These are phyloP conservation scores for Acanthopagrus latus DNA, from an alignment of 2,797 vertebrate species.

Conservation along the genomic window DNA sequence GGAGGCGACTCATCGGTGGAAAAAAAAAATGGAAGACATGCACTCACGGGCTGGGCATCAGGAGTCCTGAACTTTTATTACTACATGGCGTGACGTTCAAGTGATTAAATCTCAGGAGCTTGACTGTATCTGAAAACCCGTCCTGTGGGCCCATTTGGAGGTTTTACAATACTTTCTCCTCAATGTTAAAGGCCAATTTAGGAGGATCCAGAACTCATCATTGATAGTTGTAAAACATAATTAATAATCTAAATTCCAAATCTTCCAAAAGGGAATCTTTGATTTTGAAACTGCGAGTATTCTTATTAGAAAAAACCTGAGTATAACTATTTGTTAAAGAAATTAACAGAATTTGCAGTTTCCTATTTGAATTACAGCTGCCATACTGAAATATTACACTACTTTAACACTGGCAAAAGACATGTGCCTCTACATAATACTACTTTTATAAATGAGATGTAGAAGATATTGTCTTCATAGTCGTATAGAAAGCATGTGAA, in stretches of 20 bases:
- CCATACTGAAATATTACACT: background rate
- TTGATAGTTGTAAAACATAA: background rate
- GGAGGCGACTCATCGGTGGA: background rate
- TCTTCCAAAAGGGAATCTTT: background rate
- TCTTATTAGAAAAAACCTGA: background rate
- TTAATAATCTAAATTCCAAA: background rate
- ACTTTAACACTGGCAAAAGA: background rate
- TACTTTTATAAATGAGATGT: conserved; percentile 12
- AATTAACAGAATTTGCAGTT: background rate
- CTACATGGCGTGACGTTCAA: background rate
- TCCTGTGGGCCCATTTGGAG: background rate
- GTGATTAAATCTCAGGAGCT: conserved; percentile 24
- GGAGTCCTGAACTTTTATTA: conserved; percentile 11
- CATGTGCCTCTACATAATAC: conserved; percentile 3
- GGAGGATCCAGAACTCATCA: background rate
- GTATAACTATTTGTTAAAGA: background rate
- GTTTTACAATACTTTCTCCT: background rate
- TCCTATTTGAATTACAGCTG: background rate
- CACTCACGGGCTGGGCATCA: background rate
- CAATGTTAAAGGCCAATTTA: background rate
- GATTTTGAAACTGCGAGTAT: background rate
- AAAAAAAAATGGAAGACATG: conserved; percentile 3
- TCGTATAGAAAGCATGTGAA: background rate
- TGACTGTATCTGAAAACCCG: conserved; percentile 15
- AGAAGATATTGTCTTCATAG: conserved; percentile 11